phyloP scores from a whole-genome alignment of 2,113 vertebrate species.

The Benitochromis conjunctus region DNA sequence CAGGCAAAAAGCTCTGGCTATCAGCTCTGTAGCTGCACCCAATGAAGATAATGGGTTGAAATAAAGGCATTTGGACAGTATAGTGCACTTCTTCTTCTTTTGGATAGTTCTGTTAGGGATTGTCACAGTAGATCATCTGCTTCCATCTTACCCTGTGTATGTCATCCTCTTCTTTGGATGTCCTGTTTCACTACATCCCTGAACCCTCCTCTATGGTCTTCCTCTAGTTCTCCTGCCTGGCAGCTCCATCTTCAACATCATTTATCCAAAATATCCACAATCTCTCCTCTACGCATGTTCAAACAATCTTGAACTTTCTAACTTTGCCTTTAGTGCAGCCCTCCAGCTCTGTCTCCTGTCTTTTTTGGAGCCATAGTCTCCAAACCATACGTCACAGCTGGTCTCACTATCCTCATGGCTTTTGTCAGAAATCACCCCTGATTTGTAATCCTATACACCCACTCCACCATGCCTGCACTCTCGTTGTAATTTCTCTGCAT shows the following conservation, averaged over 20 bases:
- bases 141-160: neutral
- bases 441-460: neutral
- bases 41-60: neutral
- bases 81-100: neutral
- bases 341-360: neutral
- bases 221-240: neutral
- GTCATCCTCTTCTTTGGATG: neutral
- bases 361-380: neutral
- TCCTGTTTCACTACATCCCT: neutral
- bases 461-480: neutral
- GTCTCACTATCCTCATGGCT: neutral
- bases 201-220: neutral
- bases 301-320: neutral
- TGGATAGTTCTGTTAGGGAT: neutral
- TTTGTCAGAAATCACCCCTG: neutral
- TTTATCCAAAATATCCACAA: neutral
- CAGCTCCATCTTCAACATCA: neutral
- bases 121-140: neutral
- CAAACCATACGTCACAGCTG: neutral
- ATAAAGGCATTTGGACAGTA: too few relatives aligned
- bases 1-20: too few relatives aligned
- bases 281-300: neutral
- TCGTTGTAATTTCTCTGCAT: neutral
- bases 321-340: neutral
- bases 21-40: too few relatives aligned